A percentile compares a stretch with the other conserved stretches of the same genome.
These are phyloP conservation scores for Ictidomys tridecemlineatus DNA, from an alignment of 2,113 vertebrate species.

Conservation along the genomic window DNA sequence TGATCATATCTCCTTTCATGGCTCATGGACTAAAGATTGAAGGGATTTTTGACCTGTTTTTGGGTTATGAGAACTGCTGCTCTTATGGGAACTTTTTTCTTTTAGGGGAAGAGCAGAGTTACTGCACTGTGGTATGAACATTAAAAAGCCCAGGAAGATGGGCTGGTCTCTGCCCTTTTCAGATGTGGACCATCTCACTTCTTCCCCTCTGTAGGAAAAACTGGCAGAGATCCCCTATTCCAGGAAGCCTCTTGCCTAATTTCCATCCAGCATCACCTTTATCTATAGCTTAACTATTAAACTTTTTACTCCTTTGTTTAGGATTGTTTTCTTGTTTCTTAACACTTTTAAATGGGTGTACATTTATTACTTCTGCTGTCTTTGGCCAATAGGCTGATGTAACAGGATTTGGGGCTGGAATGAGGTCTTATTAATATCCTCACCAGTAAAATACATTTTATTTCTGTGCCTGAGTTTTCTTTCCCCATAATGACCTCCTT, in stretches of 20 bases:
- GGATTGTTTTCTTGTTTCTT: neutral
- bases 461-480: slow-evolving; percentile 5
- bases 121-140: neutral
- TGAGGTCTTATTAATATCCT: neutral
- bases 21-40: slow-evolving; percentile 50
- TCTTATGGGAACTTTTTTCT: slow-evolving; percentile 52
- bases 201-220: neutral
- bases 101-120: neutral
- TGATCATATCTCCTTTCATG: slow-evolving; percentile 71
- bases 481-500: slow-evolving; percentile 16
- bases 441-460: neutral
- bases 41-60: neutral
- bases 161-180: neutral
- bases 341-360: neutral
- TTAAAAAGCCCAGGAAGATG: neutral
- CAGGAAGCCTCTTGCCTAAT: neutral
- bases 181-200: neutral
- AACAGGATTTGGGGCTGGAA: neutral
- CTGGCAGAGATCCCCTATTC: neutral
- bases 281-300: neutral
- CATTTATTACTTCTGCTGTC: neutral
- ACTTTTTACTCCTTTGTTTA: neutral
- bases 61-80: neutral
- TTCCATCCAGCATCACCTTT: neutral
- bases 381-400: neutral